These are phyloP conservation scores for Etia nguti DNA, from an alignment of 2,113 vertebrate genomes.

Conservation along the genomic window DNA sequence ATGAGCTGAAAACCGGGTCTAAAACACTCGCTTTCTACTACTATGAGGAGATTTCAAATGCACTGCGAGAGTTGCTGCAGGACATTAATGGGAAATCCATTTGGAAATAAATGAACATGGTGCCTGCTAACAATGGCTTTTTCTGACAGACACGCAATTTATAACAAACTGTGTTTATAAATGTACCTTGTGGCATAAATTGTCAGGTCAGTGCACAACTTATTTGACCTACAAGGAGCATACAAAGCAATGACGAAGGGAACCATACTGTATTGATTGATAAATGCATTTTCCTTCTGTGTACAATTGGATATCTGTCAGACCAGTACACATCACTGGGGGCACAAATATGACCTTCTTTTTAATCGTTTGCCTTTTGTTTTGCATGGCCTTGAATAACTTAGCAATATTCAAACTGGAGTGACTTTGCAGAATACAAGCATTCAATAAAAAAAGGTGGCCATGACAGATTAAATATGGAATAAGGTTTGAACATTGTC, in stretches of 20 bases:
- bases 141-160: neutral
- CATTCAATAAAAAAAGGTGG: conserved; percentile 12
- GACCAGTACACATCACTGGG: conserved; percentile 53
- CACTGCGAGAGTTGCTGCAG: conserved; percentile 21
- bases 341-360: conserved; percentile 59
- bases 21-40: conserved; percentile 7
- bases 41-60: conserved; percentile 33
- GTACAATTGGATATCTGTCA: conserved; percentile 73
- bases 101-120: conserved; percentile 37
- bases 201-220: conserved; percentile 61
- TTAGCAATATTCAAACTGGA: conserved; percentile 13
- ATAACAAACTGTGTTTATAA: conserved; percentile 31
- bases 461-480: conserved; percentile 25
- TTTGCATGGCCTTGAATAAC: conserved; percentile 19
- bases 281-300: conserved; percentile 69
- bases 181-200: conserved; percentile 50
- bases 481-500: conserved; percentile 1
- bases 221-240: conserved; percentile 66
- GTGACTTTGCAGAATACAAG: conserved; percentile 6
- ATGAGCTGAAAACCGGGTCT: conserved; percentile 27
- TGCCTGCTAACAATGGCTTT: neutral
- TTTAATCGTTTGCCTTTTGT: conserved; percentile 43
- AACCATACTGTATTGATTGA: conserved; percentile 68
- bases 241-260: conserved; percentile 43
- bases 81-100: conserved; percentile 33